phyloP scores from a whole-genome alignment of 2,888 invertebrate species.

The Agrochola macilenta region DNA sequence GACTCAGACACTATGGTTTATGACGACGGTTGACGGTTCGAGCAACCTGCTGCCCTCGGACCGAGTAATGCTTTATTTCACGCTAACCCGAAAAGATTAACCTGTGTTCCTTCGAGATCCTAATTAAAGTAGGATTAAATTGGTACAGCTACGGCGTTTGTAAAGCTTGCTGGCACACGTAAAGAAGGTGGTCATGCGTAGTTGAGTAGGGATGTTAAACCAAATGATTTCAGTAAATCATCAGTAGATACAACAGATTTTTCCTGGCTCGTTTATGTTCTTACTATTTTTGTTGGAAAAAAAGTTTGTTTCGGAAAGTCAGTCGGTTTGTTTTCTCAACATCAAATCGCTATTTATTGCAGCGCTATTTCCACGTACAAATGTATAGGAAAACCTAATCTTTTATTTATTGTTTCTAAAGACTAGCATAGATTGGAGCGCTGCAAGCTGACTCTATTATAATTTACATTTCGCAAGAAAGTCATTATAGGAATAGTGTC shows the following conservation, averaged over 20 bases:
- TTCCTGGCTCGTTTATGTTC: neutral
- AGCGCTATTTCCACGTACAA: neutral
- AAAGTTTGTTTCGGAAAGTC: neutral
- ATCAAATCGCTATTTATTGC: neutral
- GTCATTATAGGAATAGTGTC: neutral
- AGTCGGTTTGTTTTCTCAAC: neutral
- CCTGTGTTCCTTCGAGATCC: conserved; percentile 16
- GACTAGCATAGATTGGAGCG: neutral
- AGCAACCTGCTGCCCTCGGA: neutral
- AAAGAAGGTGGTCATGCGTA: neutral
- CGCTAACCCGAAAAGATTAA: conserved; percentile 34
- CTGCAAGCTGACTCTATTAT: neutral
- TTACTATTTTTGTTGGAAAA: neutral
- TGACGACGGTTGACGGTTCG: conserved; percentile 42
- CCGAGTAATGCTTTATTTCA: conserved; percentile 19
- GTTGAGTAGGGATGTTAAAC: neutral
- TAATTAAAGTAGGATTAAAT: conserved; percentile 24
- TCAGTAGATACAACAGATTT: neutral
- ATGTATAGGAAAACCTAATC: too few species aligned
- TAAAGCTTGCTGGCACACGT: neutral
- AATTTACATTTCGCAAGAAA: neutral
- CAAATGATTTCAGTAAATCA: neutral
- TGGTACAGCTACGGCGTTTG: neutral
- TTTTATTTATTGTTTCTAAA: neutral
- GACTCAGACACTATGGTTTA: conserved; percentile 8